Evolutionary conservation across 2,113 vertebrate species (phyloP).

Genomic region (Ibidorhyncha struthersii): DNA sequence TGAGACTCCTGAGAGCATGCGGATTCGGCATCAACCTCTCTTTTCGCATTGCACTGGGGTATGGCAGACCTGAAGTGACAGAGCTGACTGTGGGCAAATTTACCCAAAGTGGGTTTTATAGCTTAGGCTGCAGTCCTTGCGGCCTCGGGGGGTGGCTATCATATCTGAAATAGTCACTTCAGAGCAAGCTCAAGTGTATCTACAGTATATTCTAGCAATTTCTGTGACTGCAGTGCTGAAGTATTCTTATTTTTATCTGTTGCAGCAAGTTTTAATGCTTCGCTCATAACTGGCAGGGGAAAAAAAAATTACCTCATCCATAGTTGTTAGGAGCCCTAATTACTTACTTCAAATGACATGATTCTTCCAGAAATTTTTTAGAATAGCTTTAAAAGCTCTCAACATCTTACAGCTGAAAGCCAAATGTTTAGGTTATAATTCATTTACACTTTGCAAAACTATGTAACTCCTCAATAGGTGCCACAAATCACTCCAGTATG

Average conservation of each 20-base stretch:
- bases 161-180: not conserved
- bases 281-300: rapidly evolving
- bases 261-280: not conserved
- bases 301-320: not conserved
- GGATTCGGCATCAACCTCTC: not conserved
- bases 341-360: not conserved
- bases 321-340: not conserved
- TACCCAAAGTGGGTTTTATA: not conserved
- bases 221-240: not conserved
- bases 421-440: not conserved
- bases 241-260: not conserved
- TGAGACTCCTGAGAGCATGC: not conserved
- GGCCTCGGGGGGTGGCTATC: rapidly evolving
- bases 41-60: not conserved
- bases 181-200: not conserved
- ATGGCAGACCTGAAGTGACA: not conserved
- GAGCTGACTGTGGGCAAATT: not conserved
- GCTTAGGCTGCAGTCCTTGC: not conserved
- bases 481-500: not conserved
- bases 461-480: not conserved
- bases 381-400: not conserved
- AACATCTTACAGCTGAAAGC: not conserved
- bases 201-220: not conserved
- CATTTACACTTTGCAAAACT: not conserved
- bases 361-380: not conserved